Evolutionary conservation across 1,140 invertebrate genomes (phyloP).

Genomic region (Lordiphosa clarofinis): DNA sequence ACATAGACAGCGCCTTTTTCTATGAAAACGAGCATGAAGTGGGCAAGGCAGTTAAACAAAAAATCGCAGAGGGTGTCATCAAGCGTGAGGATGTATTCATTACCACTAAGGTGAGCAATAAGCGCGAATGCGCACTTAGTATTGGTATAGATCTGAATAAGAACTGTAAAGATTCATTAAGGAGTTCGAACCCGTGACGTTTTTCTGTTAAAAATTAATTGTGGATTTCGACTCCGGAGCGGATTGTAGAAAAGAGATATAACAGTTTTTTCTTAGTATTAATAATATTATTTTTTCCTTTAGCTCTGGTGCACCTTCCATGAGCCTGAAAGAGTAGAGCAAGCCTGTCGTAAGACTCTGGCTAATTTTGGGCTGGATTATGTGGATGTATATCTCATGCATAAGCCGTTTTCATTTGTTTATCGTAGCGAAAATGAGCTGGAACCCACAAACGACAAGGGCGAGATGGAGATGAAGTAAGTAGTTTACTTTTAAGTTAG

Average conservation of each 20-base stretch:
- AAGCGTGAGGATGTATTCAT: slow-evolving; percentile 93
- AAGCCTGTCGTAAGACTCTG: slow-evolving; percentile 84
- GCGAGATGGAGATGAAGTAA: slow-evolving; percentile 80
- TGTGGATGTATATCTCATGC: slow-evolving; percentile 92
- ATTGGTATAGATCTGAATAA: too few species aligned
- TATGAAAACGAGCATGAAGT: slow-evolving; percentile 94
- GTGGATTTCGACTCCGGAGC: too few species aligned
- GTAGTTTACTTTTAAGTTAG: neutral
- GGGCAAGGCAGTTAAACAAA: slow-evolving; percentile 86
- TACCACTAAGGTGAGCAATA: slow-evolving; percentile 84
- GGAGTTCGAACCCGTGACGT: too few species aligned
- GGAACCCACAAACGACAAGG: slow-evolving; percentile 81
- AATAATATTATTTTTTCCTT: slow-evolving; percentile 66
- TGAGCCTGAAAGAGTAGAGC: slow-evolving; percentile 82
- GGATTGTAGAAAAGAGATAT: too few species aligned
- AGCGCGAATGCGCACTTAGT: too few species aligned
- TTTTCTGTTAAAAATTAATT: too few species aligned
- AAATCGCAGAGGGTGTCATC: slow-evolving; percentile 87
- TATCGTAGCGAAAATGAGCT: slow-evolving; percentile 77
- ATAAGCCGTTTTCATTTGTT: slow-evolving; percentile 89
- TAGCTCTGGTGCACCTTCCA: slow-evolving; percentile 88
- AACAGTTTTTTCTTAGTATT: too few species aligned
- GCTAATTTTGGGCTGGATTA: slow-evolving; percentile 85
- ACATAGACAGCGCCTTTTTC: slow-evolving; percentile 92
- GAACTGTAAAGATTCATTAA: too few species aligned